Evolutionary conservation across 2,888 invertebrate species (phyloP), one percentile per base, ranked within the genome.

Genomic region (Microctonus hyperodae): DNA sequence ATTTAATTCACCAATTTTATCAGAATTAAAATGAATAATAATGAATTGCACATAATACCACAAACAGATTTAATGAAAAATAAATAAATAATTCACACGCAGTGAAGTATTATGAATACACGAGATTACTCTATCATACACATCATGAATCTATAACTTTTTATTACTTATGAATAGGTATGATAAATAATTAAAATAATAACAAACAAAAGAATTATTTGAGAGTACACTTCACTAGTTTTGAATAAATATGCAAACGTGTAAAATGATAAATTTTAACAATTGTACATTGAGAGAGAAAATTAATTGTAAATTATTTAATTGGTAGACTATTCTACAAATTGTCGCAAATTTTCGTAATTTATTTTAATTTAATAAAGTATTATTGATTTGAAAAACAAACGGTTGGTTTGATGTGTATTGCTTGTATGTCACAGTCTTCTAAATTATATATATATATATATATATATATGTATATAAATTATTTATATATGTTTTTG

Each of bases 291-390:
- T 72, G 66, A 67, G 37, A 51, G 28, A 53, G 28, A n/a, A n/a
- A n/a, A 53, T 25, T 53, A 5, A 53, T 23, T 53, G 25, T 11
- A 28, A n/a, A 11, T 53, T 5, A 23, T n/a, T 51, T 23, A 10
- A 51, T 22, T n/a, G n/a, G 23, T n/a, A 22, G n/a, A 75, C 76
- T 76, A 73, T 81, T 82, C 78, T 78, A 75, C 78, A 78, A 78
- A 79, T 78, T 75, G 79, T 80, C 79, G 73, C 71, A 71, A 11
- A 51, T 10, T 11, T 9, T 51, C 25, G 65, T 61, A 66, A 61
- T 71, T 72, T 66, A 69, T 61, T 69, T 67, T 65, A 56, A n/a
- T 51, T 55, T 55, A 13, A 31, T n/a, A n/a, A n/a, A n/a, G n/a
- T n/a, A n/a, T n/a, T n/a, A n/a, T 55, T 51, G 25, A 9, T 16